Evolutionary conservation across 2,888 invertebrate species (phyloP).

Genomic region (Microctonus brassicae): DNA sequence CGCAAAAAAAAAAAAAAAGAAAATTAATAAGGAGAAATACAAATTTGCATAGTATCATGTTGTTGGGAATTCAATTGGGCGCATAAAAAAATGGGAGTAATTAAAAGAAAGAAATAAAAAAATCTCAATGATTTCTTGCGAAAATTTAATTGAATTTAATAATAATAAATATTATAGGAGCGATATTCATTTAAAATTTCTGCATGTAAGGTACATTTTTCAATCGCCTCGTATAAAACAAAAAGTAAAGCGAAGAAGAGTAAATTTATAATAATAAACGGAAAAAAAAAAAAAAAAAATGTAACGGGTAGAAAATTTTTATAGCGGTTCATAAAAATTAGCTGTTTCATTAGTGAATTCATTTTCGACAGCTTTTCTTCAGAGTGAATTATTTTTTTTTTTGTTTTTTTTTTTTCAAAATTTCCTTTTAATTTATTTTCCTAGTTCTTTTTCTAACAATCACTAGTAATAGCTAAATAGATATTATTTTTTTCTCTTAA

Average conservation of each 20-base stretch:
- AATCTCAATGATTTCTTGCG: background rate
- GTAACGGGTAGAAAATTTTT: background rate
- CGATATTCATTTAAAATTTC: slow-evolving; percentile 13
- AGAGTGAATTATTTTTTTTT: slow-evolving; percentile 10
- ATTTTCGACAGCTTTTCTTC: slow-evolving; percentile 6
- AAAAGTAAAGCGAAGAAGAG: background rate
- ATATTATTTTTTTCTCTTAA: slow-evolving; percentile 11
- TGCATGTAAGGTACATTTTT: background rate
- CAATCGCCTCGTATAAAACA: background rate
- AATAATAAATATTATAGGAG: background rate
- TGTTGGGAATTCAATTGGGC: background rate
- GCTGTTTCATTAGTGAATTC: slow-evolving; percentile 8
- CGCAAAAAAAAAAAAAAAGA: background rate
- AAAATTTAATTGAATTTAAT: background rate
- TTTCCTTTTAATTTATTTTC: background rate
- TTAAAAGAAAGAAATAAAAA: background rate
- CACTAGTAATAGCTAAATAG: background rate
- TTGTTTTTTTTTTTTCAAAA: slow-evolving; percentile 17
- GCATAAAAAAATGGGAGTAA: background rate
- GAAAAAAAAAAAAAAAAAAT: background rate
- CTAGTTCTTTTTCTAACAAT: background rate
- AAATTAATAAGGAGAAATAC: too few relatives aligned
- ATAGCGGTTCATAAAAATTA: background rate
- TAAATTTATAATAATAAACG: background rate
- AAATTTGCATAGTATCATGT: too few relatives aligned